Evolutionary conservation across 2,888 invertebrate species (phyloP).

Genomic region (Pyrochroa serraticornis): DNA sequence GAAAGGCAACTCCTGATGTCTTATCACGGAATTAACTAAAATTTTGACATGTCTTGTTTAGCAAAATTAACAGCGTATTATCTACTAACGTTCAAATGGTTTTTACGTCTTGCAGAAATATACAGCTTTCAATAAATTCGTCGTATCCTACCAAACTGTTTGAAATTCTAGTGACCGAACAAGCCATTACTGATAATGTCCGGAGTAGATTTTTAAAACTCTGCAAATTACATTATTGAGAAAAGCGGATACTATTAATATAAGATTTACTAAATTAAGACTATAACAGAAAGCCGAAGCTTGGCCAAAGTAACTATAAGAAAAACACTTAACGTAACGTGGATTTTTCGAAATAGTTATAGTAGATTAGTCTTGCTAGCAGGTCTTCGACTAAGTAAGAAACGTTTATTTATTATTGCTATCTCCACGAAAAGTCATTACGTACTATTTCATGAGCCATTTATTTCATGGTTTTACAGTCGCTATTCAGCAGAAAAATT

Average conservation of each 20-base stretch:
- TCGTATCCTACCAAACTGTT: constrained; percentile 62
- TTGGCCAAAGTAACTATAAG: constrained; percentile 42
- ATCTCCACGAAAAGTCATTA: too few relatives aligned
- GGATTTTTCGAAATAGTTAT: too few relatives aligned
- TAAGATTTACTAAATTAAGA: constrained; percentile 40
- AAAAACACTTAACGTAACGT: too few relatives aligned
- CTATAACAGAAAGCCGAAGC: constrained; percentile 42
- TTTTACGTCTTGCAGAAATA: constrained; percentile 60
- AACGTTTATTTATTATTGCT: too few relatives aligned
- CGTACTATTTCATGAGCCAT: too few relatives aligned
- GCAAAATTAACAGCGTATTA: constrained; percentile 64
- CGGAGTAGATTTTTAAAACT: constrained; percentile 60
- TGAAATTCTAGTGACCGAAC: constrained; percentile 54
- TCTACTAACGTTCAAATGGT: constrained; percentile 61
- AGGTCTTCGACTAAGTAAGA: too few relatives aligned
- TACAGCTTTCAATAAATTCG: constrained; percentile 62
- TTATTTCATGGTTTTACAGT: too few relatives aligned
- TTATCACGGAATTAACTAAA: constrained; percentile 64
- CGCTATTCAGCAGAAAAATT: too few relatives aligned
- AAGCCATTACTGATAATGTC: constrained; percentile 57
- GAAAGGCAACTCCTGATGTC: constrained; percentile 65
- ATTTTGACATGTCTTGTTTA: constrained; percentile 65
- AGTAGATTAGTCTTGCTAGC: too few relatives aligned
- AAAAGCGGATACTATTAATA: constrained; percentile 51
- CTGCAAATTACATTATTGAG: constrained; percentile 57